These are phyloP conservation scores for Tiaroga cobitis DNA, from an alignment of 2,797 vertebrate species.

Conservation along the genomic window DNA sequence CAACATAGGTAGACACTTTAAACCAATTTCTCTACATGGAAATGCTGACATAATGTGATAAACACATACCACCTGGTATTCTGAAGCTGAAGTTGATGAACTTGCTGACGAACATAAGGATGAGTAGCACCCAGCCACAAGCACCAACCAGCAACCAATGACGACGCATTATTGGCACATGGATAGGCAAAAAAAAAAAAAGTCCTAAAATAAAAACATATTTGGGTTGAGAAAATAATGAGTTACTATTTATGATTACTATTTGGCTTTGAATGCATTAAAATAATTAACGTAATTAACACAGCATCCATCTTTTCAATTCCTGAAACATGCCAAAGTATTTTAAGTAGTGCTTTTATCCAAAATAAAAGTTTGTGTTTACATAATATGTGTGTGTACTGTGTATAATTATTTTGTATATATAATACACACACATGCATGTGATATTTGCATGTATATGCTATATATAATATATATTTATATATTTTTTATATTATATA, in stretches of 20 bases:
- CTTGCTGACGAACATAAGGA: slow-evolving; percentile 95
- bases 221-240: not conserved
- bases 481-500: too few species aligned
- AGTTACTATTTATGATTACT: not conserved
- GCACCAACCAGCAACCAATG: slow-evolving; percentile 94
- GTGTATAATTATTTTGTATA: too few species aligned
- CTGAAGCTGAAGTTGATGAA: slow-evolving; percentile 89
- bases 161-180: slow-evolving; percentile 88
- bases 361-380: too few species aligned
- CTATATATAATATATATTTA: too few species aligned
- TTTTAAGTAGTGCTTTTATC: not conserved
- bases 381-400: too few species aligned
- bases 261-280: not conserved
- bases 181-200: slow-evolving; percentile 8
- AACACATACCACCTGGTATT: slow-evolving; percentile 83
- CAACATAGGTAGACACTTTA: not conserved
- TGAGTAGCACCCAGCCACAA: slow-evolving; percentile 96
- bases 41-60: not conserved
- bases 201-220: slow-evolving; percentile 1
- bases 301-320: not conserved
- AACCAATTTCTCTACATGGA: not conserved
- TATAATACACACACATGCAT: too few species aligned
- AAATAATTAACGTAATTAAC: not conserved
- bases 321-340: not conserved
- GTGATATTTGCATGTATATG: too few species aligned